Evolutionary conservation across 1,140 invertebrate species (phyloP), one percentile per base, ranked within the genome.

Genomic region (Bombus waltoni): DNA sequence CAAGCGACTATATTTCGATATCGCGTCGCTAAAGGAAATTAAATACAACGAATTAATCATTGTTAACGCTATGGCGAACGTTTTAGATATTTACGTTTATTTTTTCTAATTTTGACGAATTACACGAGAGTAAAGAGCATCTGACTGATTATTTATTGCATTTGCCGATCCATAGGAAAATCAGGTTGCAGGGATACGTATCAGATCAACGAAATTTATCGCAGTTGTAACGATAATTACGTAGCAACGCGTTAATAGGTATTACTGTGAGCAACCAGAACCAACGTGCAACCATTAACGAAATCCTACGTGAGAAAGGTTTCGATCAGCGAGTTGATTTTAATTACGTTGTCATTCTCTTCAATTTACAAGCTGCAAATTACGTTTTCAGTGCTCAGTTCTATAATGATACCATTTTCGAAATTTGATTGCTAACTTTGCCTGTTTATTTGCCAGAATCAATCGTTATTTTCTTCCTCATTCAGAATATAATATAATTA

Each of bases 241-340:
- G 83, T 85, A 85, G 83, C 83, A 80, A 85, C 83, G 66, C 83
- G 68, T 85, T 85, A 85, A 85, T 72, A 85, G 83, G 83, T 73
- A 85, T 80, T 85, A 80, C 76, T 42, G 83, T 44, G 68, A 80
- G 32, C 83, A 85, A 57, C 40, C 53, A 72, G 77, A 44, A n/a
- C 42, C 66, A 53, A 85, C 77, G 77, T 73, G 77, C 68, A 80
- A 65, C 77, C 83, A 85, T 85, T 85, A 80, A 85, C 76, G 83
- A 85, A 85, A 85, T 80, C 83, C 83, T 85, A 85, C 77, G 77
- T 80, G 83, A 85, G 83, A 85, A 85, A 85, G 76, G 76, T 85
- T 80, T 80, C 73, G 68, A 85, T 85, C 83, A 72, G 68, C 83
- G 77, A 85, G 76, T 80, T 57, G 68, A 79, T 80, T 80, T 85